Conservation (phyloP, 1,140 invertebrate species). For the Luehdorfia chinensis region DNA sequence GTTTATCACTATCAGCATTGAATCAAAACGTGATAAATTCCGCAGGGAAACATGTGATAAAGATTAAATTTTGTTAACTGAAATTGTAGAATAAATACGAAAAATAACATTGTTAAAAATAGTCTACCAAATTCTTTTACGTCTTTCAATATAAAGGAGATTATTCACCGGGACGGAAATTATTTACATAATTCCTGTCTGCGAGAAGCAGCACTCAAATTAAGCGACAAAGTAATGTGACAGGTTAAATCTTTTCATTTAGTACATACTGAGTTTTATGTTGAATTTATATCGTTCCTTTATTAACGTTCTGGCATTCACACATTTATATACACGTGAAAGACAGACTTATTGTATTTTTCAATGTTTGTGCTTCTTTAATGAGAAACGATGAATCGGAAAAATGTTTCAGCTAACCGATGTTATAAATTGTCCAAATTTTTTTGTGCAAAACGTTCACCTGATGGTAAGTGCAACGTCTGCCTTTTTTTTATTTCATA, state of each 20-base stretch:
- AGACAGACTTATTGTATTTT: constrained; percentile 1
- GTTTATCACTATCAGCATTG: too few relatives aligned
- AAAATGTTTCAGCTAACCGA: too few relatives aligned
- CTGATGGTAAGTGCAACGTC: too few relatives aligned
- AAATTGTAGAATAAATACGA: too few relatives aligned
- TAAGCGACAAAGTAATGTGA: constrained; percentile 13
- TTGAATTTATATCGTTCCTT: constrained; percentile 4
- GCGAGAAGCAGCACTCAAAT: constrained; percentile 1
- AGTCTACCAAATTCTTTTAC: not conserved
- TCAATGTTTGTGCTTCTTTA: not conserved
- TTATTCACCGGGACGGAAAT: constrained; percentile 10
- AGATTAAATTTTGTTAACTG: too few relatives aligned
- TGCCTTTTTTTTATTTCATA: too few relatives aligned
- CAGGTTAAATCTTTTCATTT: constrained; percentile 8
- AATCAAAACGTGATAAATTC: too few relatives aligned
- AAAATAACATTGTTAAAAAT: too few relatives aligned
- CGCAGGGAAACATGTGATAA: too few relatives aligned
- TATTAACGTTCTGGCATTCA: not conserved
- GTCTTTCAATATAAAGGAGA: constrained; percentile 7
- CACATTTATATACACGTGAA: not conserved
- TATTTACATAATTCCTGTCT: constrained; percentile 17
- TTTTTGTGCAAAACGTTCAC: too few relatives aligned
- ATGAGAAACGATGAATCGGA: too few relatives aligned
- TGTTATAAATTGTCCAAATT: too few relatives aligned
- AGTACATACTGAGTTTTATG: not conserved